These are phyloP conservation scores for Coreoperca whiteheadi DNA, from an alignment of 2,113 vertebrate genomes.

Conservation along the genomic window DNA sequence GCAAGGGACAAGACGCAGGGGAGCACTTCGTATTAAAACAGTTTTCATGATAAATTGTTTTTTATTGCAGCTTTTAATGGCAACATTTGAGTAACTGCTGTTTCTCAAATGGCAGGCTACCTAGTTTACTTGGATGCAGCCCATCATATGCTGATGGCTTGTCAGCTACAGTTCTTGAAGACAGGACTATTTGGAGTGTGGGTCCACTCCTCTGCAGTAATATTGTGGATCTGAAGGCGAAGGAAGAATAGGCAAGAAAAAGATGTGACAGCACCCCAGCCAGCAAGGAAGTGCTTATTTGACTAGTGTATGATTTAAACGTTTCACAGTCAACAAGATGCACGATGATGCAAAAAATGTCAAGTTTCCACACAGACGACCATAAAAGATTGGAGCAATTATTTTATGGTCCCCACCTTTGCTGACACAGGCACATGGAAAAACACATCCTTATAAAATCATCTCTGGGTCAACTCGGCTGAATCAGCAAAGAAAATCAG, in stretches of 20 bases:
- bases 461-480: slow-evolving; percentile 49
- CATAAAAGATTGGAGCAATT: slow-evolving; percentile 56
- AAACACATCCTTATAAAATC: slow-evolving; percentile 55
- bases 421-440: slow-evolving; percentile 61
- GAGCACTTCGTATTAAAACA: neutral
- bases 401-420: slow-evolving; percentile 53
- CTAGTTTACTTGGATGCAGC: neutral
- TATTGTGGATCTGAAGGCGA: slow-evolving; percentile 25
- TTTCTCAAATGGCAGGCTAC: slow-evolving; percentile 7
- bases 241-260: slow-evolving; percentile 10
- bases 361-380: slow-evolving; percentile 32
- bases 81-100: slow-evolving; percentile 21
- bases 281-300: slow-evolving; percentile 28
- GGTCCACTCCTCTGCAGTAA: slow-evolving; percentile 33
- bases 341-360: slow-evolving; percentile 46
- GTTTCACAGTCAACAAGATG: slow-evolving; percentile 43
- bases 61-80: slow-evolving; percentile 17
- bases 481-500: slow-evolving; percentile 61
- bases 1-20: neutral
- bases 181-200: slow-evolving; percentile 35
- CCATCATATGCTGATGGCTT: slow-evolving; percentile 23
- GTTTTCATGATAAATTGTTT: neutral
- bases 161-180: slow-evolving; percentile 28
- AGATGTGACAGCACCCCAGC: slow-evolving; percentile 28
- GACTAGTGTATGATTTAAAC: slow-evolving; percentile 61